Base-by-base conservation (phyloP, 1,140 invertebrate species). In the Zaprionus lachaisei region DNA sequence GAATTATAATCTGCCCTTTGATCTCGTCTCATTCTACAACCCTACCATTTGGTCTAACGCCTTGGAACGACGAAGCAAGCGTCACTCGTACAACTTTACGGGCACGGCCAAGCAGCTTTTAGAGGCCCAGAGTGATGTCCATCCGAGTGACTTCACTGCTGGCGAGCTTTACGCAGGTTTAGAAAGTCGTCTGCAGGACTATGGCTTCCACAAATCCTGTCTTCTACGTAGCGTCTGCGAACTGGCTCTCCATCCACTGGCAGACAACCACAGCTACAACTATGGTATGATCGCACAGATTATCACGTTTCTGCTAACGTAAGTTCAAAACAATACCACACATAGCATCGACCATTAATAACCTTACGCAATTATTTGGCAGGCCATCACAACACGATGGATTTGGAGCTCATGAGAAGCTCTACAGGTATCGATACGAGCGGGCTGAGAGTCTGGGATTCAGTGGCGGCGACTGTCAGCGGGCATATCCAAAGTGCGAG, bases 361-460 rank as follows among this genome's bases (percentile, higher is more conserved):
- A 55, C 6, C 31, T 54, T 9, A 63, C 1, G 22, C 44, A 62
- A 64, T 17, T 17, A 15, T 44, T 37, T 76, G 9, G 11, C 54
- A 93, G 92, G 24, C 92, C 92, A 12, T 92, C 92, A 3, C 64
- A 84, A 31, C 92, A 93, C 56, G 79, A 93, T 57, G 91, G 81
- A 1, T 93, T 93, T 47, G 58, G 41, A 3, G 62, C 72, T 4
- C 34, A 72, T 5, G 92, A 93, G 28, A 65, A 74, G 20, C 6
- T 76, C n/a, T 81, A 83, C 54, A 79, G 73, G 6, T 72, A 90
- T 15, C 67, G 60, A n/a, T 93, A 92, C 68, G 92, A 92, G 49
- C 71, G 67, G 20, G 92, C 92, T 2, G 91, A 93, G 63, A 72
- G 58, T 20, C 66, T 86, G 41, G 92, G 92, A 14, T 84, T 84